Conservation (phyloP, 2,113 vertebrate genomes). For the Sylvicapra grimmia region DNA sequence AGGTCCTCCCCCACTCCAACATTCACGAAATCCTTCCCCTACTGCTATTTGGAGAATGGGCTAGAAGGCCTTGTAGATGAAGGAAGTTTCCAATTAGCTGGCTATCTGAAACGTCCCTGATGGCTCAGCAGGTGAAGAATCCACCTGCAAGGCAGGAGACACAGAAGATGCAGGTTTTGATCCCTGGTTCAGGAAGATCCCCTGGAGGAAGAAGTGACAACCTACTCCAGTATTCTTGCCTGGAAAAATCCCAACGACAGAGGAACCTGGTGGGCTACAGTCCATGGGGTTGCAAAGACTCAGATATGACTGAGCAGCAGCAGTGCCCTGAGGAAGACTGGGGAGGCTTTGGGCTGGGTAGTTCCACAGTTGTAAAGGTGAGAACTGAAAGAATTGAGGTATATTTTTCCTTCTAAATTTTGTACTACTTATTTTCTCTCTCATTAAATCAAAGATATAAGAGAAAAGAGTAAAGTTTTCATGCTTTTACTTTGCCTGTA, state of each 20-base stretch:
- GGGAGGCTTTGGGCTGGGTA: background rate
- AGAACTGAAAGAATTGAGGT: background rate
- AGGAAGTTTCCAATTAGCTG: too few relatives aligned
- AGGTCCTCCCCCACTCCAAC: background rate
- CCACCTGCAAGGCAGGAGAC: background rate
- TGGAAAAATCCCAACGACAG: background rate
- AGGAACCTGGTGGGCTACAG: background rate
- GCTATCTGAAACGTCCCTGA: too few relatives aligned
- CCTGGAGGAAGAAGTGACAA: background rate
- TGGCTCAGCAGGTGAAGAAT: background rate
- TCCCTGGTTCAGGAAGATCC: background rate
- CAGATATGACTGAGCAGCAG: background rate
- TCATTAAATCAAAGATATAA: background rate
- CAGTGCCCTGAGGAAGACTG: background rate
- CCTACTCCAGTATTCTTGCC: background rate
- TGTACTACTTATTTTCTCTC: background rate
- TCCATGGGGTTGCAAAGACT: background rate
- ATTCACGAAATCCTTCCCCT: background rate
- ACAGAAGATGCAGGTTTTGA: background rate
- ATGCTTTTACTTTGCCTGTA: background rate
- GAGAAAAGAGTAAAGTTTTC: background rate
- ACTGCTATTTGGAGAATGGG: background rate
- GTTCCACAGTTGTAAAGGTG: background rate
- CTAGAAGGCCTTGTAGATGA: background rate
- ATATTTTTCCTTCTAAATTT: background rate